Base-by-base conservation (phyloP, 2,113 vertebrate genomes). In the Alaudala cheleensis region DNA sequence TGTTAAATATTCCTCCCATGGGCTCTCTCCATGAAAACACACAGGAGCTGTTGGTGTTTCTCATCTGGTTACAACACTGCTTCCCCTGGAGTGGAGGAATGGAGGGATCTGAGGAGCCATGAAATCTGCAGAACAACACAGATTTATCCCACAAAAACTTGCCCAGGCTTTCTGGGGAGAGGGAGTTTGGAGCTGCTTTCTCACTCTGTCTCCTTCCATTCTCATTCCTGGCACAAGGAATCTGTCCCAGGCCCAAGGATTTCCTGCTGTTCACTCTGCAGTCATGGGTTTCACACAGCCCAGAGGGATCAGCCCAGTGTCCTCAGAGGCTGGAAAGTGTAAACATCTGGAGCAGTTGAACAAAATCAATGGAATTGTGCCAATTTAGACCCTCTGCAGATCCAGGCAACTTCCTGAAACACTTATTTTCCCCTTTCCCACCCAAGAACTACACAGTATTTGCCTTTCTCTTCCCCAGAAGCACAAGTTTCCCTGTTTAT, bases 1-100 rank as follows among this genome's bases (percentile, higher is more conserved):
- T 91, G 72, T 94, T 86, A 90, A 95, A 93, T 80, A 66, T 81
- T 93, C 88, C 72, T 93, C 96, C 93, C 78, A 56, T 47, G 93
- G 93, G 92, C 86, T 90, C 79, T 86, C 54, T 80, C 84, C 73
- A 73, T 29, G 81, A 87, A 88, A 88, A 94, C 91, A 90, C 37
- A 66, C 14, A 67, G 90, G 81, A 92, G 40, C 67, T 86, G 92
- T 42, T 82, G 92, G 79, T 86, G 25, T 89, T 96, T 57, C 92
- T 92, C 83, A 33, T 28, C 24, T 5, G 56, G 92, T 58, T 56
- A 9, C 60, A 73, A 21, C 39, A 14, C 77, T 28, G 53, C 66
- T 70, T 60, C 61, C 39, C 42, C 70, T 50, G 53, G 58, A 61
- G 56, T 11, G 49, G 39, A 84, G 81, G 65, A 69, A 80, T 4